phyloP scores from a whole-genome alignment of 2,113 vertebrate species.

The Misgurnus mizolepis region DNA sequence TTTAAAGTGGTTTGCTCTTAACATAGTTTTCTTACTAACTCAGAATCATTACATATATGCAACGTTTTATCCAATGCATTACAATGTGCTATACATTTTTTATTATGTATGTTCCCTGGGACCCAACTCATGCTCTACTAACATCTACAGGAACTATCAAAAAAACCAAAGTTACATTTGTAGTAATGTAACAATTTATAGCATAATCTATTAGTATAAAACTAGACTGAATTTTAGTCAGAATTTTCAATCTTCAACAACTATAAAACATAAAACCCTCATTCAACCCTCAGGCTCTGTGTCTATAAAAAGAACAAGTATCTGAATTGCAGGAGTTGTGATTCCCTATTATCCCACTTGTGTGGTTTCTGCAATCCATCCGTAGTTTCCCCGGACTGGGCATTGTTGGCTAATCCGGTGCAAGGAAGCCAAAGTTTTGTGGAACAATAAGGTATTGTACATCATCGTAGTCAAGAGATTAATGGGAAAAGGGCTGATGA shows the following conservation, averaged over 20 bases:
- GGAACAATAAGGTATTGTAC: conserved; percentile 59
- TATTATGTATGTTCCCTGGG: too few relatives aligned
- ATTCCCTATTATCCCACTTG: conserved; percentile 25
- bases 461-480: conserved; percentile 65
- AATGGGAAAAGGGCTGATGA: conserved; percentile 68
- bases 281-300: background rate
- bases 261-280: background rate
- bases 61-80: too few relatives aligned
- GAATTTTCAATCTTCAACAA: background rate
- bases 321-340: conserved; percentile 22
- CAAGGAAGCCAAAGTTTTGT: conserved; percentile 48
- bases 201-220: background rate
- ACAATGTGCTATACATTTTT: too few relatives aligned
- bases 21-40: too few relatives aligned
- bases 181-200: background rate
- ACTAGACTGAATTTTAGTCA: background rate
- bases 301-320: background rate
- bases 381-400: conserved; percentile 14
- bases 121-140: too few relatives aligned
- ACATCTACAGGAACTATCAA: too few relatives aligned
- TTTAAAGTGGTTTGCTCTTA: too few relatives aligned
- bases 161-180: too few relatives aligned
- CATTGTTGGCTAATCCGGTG: conserved; percentile 41
- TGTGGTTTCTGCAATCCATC: conserved; percentile 17
- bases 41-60: too few relatives aligned